Evolutionary conservation across 2,888 invertebrate species (phyloP).

Genomic region (Tillus elongatus): DNA sequence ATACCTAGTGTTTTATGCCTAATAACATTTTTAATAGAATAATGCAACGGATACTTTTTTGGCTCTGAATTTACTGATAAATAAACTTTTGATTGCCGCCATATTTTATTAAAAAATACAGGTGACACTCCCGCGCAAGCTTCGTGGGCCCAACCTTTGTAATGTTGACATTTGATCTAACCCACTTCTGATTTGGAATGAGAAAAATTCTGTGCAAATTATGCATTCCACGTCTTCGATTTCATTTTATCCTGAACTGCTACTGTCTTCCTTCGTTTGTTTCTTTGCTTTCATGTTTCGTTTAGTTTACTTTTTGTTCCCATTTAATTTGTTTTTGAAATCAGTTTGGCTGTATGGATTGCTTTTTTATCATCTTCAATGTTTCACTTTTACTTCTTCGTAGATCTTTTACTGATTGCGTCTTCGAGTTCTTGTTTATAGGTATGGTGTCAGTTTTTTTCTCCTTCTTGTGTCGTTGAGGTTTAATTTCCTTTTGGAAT

Average conservation of each 20-base stretch:
- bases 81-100: not conserved
- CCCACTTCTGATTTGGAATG: slow-evolving; percentile 16
- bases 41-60: not conserved
- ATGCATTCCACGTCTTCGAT: slow-evolving; percentile 11
- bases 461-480: slow-evolving; percentile 5
- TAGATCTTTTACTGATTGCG: slow-evolving; percentile 2
- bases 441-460: slow-evolving; percentile 3
- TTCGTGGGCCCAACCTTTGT: slow-evolving; percentile 18
- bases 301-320: not conserved
- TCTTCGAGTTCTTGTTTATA: slow-evolving; percentile 6
- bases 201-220: slow-evolving; percentile 15
- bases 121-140: slow-evolving; percentile 13
- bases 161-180: slow-evolving; percentile 16
- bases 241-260: slow-evolving; percentile 10
- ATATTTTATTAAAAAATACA: not conserved
- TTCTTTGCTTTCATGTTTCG: slow-evolving; percentile 3
- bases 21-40: not conserved
- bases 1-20: not conserved
- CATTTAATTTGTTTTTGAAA: not conserved
- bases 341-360: not conserved
- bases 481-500: slow-evolving; percentile 6
- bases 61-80: not conserved
- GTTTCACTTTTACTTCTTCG: not conserved
- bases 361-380: not conserved
- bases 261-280: slow-evolving; percentile 5